Evolutionary conservation across 2,888 invertebrate genomes (phyloP).

Genomic region (Tipula lateralis): DNA sequence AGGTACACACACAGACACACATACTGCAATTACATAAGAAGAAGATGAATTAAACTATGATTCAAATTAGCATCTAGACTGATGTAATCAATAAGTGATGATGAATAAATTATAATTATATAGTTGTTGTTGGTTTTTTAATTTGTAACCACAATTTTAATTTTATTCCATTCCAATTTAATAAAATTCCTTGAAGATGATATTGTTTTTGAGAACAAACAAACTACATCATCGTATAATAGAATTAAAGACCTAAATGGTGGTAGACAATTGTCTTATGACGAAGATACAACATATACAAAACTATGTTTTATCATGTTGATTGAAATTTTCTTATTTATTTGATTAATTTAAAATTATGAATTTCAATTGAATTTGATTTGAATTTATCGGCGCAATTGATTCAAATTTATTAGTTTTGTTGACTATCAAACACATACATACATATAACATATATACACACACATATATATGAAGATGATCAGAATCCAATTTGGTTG

Average conservation of each 20-base stretch:
- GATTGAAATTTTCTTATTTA: slow-evolving; percentile 19
- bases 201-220: not conserved
- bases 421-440: too few relatives aligned
- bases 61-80: not conserved
- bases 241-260: not conserved
- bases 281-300: not conserved
- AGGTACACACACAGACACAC: not conserved
- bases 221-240: not conserved
- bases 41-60: not conserved
- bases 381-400: slow-evolving; percentile 13
- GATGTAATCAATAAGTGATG: slow-evolving; percentile 24
- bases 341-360: slow-evolving; percentile 24
- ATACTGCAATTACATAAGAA: not conserved
- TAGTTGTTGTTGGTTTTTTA: not conserved
- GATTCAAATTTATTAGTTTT: slow-evolving; percentile 6
- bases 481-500: not conserved
- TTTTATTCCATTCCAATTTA: not conserved
- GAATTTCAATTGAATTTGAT: not conserved
- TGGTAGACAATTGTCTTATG: not conserved
- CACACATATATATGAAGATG: not conserved
- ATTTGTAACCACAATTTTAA: not conserved
- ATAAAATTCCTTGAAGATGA: slow-evolving; percentile 15
- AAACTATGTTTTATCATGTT: not conserved
- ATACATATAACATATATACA: too few relatives aligned
- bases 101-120: slow-evolving; percentile 24